These are phyloP conservation scores for Cephalopterus ornatus DNA, from an alignment of 2,113 vertebrate genomes.

Conservation along the genomic window DNA sequence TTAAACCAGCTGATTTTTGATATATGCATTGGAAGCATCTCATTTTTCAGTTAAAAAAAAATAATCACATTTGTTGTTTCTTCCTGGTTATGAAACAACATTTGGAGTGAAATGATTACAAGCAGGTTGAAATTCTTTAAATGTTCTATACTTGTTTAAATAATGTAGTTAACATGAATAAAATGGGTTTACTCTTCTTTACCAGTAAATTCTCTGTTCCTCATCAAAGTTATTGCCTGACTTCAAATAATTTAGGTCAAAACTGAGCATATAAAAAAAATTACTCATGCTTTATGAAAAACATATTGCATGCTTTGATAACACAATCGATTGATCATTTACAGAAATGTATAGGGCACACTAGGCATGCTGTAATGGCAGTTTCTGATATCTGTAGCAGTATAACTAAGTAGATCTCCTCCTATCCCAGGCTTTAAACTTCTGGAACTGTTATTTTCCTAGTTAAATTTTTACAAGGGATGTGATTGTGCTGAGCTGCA, in stretches of 20 bases:
- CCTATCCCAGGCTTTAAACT: not conserved
- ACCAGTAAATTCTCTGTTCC: not conserved
- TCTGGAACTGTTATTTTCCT: not conserved
- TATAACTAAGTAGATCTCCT: not conserved
- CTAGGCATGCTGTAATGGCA: not conserved
- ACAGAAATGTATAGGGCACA: not conserved
- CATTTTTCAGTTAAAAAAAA: not conserved
- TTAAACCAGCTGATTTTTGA: not conserved
- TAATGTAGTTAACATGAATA: not conserved
- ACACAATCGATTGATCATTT: not conserved
- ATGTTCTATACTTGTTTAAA: not conserved
- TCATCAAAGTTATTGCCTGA: not conserved
- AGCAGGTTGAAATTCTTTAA: not conserved
- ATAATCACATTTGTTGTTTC: not conserved
- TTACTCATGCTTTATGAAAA: not conserved
- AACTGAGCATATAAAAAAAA: not conserved
- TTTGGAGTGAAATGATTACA: not conserved
- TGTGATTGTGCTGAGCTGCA: not conserved
- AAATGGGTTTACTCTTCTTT: not conserved
- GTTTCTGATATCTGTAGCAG: not conserved
- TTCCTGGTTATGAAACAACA: not conserved
- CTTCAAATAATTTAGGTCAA: not conserved
- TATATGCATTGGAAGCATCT: not conserved
- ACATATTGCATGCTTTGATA: not conserved
- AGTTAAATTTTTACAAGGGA: not conserved